Evolutionary conservation across 2,113 vertebrate species (phyloP), one percentile per base, ranked within the genome.

Genomic region (Megaceryle maxima): DNA sequence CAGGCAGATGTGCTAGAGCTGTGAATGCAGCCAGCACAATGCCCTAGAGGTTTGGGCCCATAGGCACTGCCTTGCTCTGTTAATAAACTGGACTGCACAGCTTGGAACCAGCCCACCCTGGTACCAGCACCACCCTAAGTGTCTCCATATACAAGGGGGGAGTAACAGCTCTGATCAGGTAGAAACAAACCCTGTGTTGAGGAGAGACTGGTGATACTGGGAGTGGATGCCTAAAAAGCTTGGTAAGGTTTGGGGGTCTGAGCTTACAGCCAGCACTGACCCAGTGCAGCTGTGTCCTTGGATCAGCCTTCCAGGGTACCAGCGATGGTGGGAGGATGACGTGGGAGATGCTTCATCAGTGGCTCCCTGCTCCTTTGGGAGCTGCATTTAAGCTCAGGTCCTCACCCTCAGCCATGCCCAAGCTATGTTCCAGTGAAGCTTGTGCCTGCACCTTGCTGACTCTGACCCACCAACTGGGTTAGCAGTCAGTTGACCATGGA

Each of bases 11-110:
- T 74, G 41, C 64, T 56, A 17, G 44, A 62, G 64, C 28, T 88
- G 57, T 70, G 18, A 67, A 31, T 0, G 0, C 44, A 81, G 68
- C 15, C 66, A 70, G 55, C 41, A 16, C 1, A 2, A 7, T 57
- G 46, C 10, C 33, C 51, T 2, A 3, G 62, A 69, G 17, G 7
- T 67, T 4, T 85, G 62, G 60, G 62, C 51, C 70, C 25, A 46
- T 1, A 10, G 51, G 18, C 31, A 10, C 74, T 68, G 39, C 14
- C 43, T 26, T 70, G 17, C 43, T 83, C 67, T 62, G 3, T 28
- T 67, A 29, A 57, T 51, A 53, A 70, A 63, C 24, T 18, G 28
- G 51, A 21, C 74, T 83, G 46, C 48, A 39, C 11, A 22, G 51
- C 33, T 69, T 62, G 46, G 44, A 94, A 72, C 44, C 35, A 56